phyloP scores from a whole-genome alignment of 2,888 invertebrate genomes.

The Ariolimax columbianus region DNA sequence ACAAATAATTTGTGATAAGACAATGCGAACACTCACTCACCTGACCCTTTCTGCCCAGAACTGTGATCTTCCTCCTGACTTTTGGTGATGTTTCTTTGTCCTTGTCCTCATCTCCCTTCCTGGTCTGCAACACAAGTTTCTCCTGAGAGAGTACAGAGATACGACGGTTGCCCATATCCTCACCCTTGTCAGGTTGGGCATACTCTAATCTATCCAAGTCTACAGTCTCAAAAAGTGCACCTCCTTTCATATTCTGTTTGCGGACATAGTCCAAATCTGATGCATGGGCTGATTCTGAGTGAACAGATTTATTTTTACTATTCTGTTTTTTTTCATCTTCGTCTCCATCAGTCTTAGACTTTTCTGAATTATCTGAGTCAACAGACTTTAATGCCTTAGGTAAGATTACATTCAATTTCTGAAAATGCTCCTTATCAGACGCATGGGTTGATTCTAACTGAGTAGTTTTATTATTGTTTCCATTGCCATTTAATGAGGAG shows the following conservation, averaged over 20 bases:
- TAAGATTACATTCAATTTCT: not conserved
- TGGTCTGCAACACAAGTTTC: conserved; percentile 6
- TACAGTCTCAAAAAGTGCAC: not conserved
- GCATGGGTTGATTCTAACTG: not conserved
- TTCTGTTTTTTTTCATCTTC: not conserved
- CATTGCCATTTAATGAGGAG: not conserved
- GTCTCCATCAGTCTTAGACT: not conserved
- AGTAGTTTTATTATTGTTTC: not conserved
- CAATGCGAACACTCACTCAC: too few relatives aligned
- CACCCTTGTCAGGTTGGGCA: not conserved
- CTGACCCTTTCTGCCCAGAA: conserved; percentile 33
- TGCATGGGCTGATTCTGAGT: not conserved
- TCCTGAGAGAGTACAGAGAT: conserved; percentile 13
- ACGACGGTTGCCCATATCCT: not conserved
- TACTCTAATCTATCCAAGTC: not conserved
- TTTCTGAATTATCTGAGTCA: not conserved
- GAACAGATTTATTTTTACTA: not conserved
- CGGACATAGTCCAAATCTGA: not conserved
- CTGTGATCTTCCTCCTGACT: conserved; percentile 48
- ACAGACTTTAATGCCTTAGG: not conserved
- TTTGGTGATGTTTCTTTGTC: conserved; percentile 39
- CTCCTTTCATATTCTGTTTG: not conserved
- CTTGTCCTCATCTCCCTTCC: not conserved
- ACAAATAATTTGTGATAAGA: too few relatives aligned
- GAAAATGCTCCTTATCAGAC: not conserved